Evolutionary conservation across 2,888 invertebrate genomes (phyloP), one percentile per base, ranked within the genome.

Genomic region (Drosophila limbata): DNA sequence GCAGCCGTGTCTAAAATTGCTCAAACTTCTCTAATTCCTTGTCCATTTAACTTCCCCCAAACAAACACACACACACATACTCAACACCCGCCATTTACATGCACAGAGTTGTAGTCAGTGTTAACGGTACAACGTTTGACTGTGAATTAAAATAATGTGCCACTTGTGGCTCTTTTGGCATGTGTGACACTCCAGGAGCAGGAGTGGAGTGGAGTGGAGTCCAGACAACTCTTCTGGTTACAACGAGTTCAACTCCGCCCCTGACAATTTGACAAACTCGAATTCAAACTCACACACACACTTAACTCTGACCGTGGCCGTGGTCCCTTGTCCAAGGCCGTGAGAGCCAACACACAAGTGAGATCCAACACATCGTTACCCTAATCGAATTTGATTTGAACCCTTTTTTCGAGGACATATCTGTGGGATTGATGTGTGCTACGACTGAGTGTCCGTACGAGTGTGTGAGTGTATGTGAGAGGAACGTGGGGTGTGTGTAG

Each of bases 381-480:
- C 79, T 84, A 90, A 90, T 90, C 90, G 90, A 90, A 90, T 90
- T 89, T 79, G 84, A 85, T 83, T 88, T 89, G 84, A 87, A 88
- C 84, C 88, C 90, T 86, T 88, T 88, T 28, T 69, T 60, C 57
- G 60, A 73, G 75, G 66, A 69, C 63, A 72, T 65, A 44, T 55
- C 52, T 59, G 48, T 31, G 59, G 42, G 63, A 60, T 62, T 73
- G 70, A 62, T 69, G 51, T 55, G 44, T 59, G 50, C 52, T 47
- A 48, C 21, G 19, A 39, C 21, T 33, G 37, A n/a, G 37, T 51
- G 33, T 50, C n/a, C n/a, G n/a, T 31, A n/a, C n/a, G n/a, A n/a
- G n/a, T 44, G 28, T 37, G 19, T 28, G 21, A 5, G 37, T 31
- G 19, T 40, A 11, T 28, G 33, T 19, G 37, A 10, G 57, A 21